Base-by-base conservation (phyloP, 2,797 vertebrate species). In the Psittacula derbiana region DNA sequence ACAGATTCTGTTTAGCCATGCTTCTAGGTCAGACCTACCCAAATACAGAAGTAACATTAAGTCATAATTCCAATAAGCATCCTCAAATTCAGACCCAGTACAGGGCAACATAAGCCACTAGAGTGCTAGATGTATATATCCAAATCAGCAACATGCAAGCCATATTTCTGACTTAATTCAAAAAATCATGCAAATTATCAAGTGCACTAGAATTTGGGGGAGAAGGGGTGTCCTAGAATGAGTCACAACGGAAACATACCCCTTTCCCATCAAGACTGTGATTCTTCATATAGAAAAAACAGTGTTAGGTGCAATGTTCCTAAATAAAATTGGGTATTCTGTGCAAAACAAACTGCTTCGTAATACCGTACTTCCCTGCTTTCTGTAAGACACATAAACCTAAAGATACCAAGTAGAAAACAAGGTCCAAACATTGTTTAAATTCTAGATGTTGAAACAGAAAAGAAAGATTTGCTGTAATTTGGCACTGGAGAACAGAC, bases 1-100 rank as follows among this genome's bases (percentile, higher is more conserved):
- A 0, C n/a, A 50, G 20, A 66, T 47, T 36, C 24, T 12, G 3
- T n/a, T 81, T 50, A 58, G 17, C 33, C 7, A 1, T 31, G 47
- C 62, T 76, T 67, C 71, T 67, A 20, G 20, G 38, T 40, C 24
- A 71, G 11, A 84, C 36, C 40, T 80, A 80, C 8, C 36, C 41
- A 20, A 80, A 53, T 20, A 36, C 31, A 58, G 21, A 79, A 67
- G 47, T 85, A 78, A 44, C 30, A 30, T 5, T 20, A 44, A 75
- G 49, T 72, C 60, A 72, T 40, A 16, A 44, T 86, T 81, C 24
- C 73, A 49, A 31, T 19, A 44, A 52, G 28, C 57, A 83, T 28
- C 24, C 57, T 58, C 69, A 87, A 47, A 53, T 49, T 65, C 58
- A 50, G 46, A 71, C 8, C 23, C 33, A 53, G 31, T 40, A 43